Conservation (phyloP, 2,797 vertebrate species). For the Graptemys geographica region DNA sequence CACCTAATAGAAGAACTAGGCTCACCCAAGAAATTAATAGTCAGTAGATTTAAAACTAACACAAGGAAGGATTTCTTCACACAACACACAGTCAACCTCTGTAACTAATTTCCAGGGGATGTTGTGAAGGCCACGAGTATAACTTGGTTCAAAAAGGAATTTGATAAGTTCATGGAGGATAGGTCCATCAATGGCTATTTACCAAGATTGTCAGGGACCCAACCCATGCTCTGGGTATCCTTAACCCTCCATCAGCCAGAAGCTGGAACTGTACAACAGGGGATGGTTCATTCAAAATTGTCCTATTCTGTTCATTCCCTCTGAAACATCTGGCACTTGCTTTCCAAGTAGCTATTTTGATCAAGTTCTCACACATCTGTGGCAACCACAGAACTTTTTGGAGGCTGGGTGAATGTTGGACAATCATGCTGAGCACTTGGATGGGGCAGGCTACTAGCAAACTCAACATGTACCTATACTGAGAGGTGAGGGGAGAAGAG, state of each 20-base stretch:
- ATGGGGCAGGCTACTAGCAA: not conserved
- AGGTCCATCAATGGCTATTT: no score
- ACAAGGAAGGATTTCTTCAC: not conserved
- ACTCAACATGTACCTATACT: rapidly evolving
- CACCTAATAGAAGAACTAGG: not conserved
- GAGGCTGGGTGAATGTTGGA: not conserved
- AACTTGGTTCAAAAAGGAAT: not conserved
- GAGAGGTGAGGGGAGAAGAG: not conserved
- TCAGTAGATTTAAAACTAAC: not conserved
- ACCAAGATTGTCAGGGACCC: no score
- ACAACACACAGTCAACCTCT: not conserved
- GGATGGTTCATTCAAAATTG: no score
- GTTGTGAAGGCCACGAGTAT: not conserved
- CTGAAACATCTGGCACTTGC: not conserved
- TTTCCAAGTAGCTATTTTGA: not conserved
- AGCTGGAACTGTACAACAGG: no score
- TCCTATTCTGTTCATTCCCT: no score
- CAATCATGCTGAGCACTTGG: rapidly evolving
- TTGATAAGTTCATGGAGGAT: not conserved
- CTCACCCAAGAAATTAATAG: not conserved
- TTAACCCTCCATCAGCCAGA: no score
- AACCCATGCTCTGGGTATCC: no score
- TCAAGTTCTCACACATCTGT: not conserved
- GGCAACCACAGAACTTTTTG: not conserved
- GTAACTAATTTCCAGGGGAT: not conserved